phyloP scores from a whole-genome alignment of 2,888 invertebrate species.

The Lucinisca nassula region DNA sequence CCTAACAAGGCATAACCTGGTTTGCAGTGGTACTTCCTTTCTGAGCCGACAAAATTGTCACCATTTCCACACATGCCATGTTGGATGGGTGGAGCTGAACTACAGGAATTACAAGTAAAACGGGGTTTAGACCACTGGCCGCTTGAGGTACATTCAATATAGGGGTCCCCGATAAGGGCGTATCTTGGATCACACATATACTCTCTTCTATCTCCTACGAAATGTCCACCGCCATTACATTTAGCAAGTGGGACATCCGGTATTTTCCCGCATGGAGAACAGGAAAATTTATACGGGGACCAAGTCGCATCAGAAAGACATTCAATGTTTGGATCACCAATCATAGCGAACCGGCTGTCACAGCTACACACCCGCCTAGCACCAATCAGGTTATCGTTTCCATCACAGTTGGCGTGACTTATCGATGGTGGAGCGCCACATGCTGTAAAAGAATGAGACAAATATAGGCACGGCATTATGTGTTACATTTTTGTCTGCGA shows the following conservation, averaged over 20 bases:
- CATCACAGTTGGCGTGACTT: slow-evolving; percentile 29
- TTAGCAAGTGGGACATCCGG: slow-evolving; percentile 24
- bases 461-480: too few relatives aligned
- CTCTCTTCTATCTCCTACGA: slow-evolving; percentile 18
- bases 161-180: slow-evolving; percentile 35
- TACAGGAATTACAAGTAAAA: not conserved
- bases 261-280: slow-evolving; percentile 48
- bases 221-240: slow-evolving; percentile 27
- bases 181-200: slow-evolving; percentile 49
- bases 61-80: slow-evolving; percentile 10
- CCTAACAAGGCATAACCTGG: slow-evolving; percentile 30
- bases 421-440: slow-evolving; percentile 18
- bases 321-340: slow-evolving; percentile 40
- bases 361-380: slow-evolving; percentile 33
- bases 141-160: slow-evolving; percentile 17
- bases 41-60: not conserved
- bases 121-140: slow-evolving; percentile 38
- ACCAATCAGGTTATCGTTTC: slow-evolving; percentile 39
- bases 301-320: slow-evolving; percentile 37
- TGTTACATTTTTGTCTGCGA: too few relatives aligned
- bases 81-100: not conserved
- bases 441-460: slow-evolving; percentile 12
- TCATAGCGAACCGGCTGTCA: slow-evolving; percentile 27
- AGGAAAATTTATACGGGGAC: slow-evolving; percentile 34
- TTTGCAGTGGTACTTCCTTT: slow-evolving; percentile 21